Base-by-base conservation (phyloP, 1,140 invertebrate genomes). In the Sesamia nonagrioides region DNA sequence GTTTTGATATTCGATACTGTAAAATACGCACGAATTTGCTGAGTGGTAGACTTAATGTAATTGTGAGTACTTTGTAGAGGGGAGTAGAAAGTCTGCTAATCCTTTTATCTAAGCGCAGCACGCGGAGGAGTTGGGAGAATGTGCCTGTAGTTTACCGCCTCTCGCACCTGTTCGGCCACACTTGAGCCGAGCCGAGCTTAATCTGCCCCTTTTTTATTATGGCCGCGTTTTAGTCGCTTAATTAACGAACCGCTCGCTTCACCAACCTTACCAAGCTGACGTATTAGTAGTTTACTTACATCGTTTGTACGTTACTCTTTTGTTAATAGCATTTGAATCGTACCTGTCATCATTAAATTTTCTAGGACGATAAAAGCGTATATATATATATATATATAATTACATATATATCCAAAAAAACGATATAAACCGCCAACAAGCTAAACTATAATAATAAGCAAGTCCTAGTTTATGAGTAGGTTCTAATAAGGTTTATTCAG, bases 21-120 rank as follows among this genome's bases (percentile, higher is more conserved):
- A 60, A 60, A 75, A 35, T 35, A 60, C 52, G n/a, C 21, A 50
- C 60, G 21, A 50, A 66, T 77, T 11, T 66, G 74, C 58, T 77
- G 74, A 77, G 73, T 37, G 50, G 60, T 79, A 68, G 52, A 68
- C 58, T 35, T 66, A 75, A 74, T 69, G 63, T 72, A 72, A 78
- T 66, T 69, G 56, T 78, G 45, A 78, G 61, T 68, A 73, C 61
- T 56, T 58, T 61, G 58, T 78, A 86, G 73, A 82, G 76, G 84
- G 75, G 74, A 78, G 84, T 82, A 88, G 84, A 86, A 86, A 87
- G 87, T 83, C 75, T 85, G 82, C 83, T 90, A 90, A 90, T 89
- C 87, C 87, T 85, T 90, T 88, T 90, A 90, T 90, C 88, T 88
- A 82, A 82, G 82, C 80, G 80, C 81, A 86, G 85, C 88, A 90